Evolutionary conservation across 2,888 invertebrate species (phyloP).

Genomic region (Oxyteleia sp.): DNA sequence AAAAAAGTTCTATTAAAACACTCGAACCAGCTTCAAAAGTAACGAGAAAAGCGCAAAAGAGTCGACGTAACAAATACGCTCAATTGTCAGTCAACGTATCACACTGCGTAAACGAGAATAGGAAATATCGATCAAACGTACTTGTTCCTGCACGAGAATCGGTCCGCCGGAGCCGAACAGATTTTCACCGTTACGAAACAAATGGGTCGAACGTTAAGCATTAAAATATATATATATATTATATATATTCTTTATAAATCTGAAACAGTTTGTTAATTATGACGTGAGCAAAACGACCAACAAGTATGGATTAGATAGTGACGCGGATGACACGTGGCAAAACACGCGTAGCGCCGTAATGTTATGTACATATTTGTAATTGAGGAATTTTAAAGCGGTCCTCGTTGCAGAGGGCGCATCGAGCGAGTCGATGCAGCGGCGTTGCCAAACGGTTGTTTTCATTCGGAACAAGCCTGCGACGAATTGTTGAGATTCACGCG

Average conservation of each 20-base stretch:
- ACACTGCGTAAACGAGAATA: constrained; percentile 38
- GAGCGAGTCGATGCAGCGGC: constrained; percentile 30
- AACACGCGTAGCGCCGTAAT: constrained; percentile 35
- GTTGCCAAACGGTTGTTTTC: constrained; percentile 62
- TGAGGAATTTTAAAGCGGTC: constrained; percentile 53
- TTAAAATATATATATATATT: constrained; percentile 68
- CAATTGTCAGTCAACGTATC: constrained; percentile 61
- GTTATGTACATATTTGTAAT: constrained; percentile 71
- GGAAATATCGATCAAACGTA: constrained; percentile 53
- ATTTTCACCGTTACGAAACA: constrained; percentile 45
- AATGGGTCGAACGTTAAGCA: constrained; percentile 63
- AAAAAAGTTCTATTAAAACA: no score
- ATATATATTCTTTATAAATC: constrained; percentile 71
- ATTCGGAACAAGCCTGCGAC: background rate
- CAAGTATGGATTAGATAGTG: constrained; percentile 22
- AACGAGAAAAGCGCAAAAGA: constrained; percentile 58
- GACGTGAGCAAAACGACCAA: constrained; percentile 39
- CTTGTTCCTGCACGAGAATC: constrained; percentile 43
- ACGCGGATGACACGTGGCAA: constrained; percentile 30
- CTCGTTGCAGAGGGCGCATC: constrained; percentile 54
- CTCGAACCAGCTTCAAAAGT: no score
- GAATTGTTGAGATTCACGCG: no score
- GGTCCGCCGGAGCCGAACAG: constrained; percentile 9
- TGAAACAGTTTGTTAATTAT: constrained; percentile 62
- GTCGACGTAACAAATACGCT: constrained; percentile 44